phyloP scores from a whole-genome alignment of 2,888 invertebrate species.

The Lacanobia oleracea region DNA sequence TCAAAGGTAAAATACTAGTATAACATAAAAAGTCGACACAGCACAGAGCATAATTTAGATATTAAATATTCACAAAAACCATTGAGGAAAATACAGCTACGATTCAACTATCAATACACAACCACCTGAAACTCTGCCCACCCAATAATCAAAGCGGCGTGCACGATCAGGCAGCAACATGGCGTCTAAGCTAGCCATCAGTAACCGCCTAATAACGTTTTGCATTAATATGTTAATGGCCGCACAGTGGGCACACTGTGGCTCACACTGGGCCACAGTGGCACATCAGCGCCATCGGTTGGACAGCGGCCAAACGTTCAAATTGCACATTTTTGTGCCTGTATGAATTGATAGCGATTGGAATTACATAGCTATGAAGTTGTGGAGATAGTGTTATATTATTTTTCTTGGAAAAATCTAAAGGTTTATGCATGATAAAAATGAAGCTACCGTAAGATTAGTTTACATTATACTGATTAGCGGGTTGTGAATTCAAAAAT shows the following conservation, averaged over 20 bases:
- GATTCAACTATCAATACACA: not conserved
- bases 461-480: too few species aligned
- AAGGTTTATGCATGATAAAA: too few species aligned
- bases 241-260: conserved; percentile 70
- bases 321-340: conserved; percentile 66
- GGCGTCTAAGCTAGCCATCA: conserved; percentile 62
- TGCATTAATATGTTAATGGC: conserved; percentile 76
- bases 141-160: conserved; percentile 18
- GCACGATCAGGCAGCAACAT: conserved; percentile 39
- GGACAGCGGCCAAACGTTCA: conserved; percentile 72
- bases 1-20: not conserved
- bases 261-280: not conserved
- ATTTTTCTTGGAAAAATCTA: too few species aligned
- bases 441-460: too few species aligned
- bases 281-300: conserved; percentile 42
- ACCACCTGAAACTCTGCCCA: conserved; percentile 16
- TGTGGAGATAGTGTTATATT: not conserved
- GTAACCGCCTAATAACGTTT: conserved; percentile 69
- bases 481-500: too few species aligned
- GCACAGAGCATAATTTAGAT: too few species aligned
- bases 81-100: too few species aligned
- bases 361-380: conserved; percentile 25
- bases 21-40: too few species aligned
- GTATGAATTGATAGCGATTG: conserved; percentile 52
- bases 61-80: too few species aligned